Evolutionary conservation across 2,797 vertebrate genomes (phyloP).

Genomic region (Acipenser oxyrinchus): DNA sequence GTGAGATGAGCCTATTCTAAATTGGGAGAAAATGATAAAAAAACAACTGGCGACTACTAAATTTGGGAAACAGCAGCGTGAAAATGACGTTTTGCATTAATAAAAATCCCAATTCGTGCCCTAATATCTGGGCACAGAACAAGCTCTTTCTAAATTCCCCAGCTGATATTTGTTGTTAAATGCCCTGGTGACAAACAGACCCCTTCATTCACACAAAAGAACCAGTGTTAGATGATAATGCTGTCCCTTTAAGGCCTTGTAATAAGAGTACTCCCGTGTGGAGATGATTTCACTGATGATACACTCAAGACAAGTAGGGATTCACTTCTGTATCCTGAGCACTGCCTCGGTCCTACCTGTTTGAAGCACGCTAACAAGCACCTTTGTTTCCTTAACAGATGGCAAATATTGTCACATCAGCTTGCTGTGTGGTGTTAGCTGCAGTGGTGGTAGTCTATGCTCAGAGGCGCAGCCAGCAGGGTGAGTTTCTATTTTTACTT

Average conservation of each 20-base stretch:
- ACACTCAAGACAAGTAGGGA: constrained; percentile 18
- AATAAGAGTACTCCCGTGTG: constrained; percentile 23
- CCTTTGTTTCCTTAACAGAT: constrained; percentile 70
- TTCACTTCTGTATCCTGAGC: constrained; percentile 30
- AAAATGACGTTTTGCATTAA: too few relatives aligned
- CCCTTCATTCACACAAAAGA: constrained; percentile 2
- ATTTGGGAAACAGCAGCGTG: too few relatives aligned
- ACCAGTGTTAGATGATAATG: constrained; percentile 2
- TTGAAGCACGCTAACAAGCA: constrained; percentile 6
- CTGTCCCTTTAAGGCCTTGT: constrained; percentile 23
- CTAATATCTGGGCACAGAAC: too few relatives aligned
- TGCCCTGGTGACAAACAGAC: neutral
- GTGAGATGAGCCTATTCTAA: too few relatives aligned
- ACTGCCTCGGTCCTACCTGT: constrained; percentile 31
- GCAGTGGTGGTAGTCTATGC: constrained; percentile 78
- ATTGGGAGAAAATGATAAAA: too few relatives aligned
- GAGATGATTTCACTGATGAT: constrained; percentile 29
- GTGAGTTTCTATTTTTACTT: constrained; percentile 62
- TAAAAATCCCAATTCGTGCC: too few relatives aligned
- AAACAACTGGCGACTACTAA: too few relatives aligned
- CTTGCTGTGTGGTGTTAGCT: constrained; percentile 84
- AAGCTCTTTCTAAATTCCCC: too few relatives aligned
- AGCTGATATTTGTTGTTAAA: too few relatives aligned
- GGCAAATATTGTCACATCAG: constrained; percentile 80
- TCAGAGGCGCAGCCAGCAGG: constrained; percentile 83